Base-by-base conservation (phyloP, 2,888 invertebrate species). In the Lasioglossum calceatum region DNA sequence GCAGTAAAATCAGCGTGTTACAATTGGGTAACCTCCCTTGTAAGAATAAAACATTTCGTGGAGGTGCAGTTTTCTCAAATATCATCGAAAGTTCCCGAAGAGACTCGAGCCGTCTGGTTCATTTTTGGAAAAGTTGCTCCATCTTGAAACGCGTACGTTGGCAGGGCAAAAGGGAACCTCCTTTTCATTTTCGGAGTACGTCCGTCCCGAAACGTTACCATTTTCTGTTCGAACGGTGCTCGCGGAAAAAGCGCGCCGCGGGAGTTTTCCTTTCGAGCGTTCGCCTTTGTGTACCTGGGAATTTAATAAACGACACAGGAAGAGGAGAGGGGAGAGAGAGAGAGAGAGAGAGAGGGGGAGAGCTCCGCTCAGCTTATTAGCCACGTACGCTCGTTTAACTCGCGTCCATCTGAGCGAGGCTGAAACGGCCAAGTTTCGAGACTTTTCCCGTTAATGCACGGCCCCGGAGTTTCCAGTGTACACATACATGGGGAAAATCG, bases 321-420 rank as follows among this genome's bases (percentile, higher is more conserved):
- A n/a, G 70, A 70, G 23, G 23, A 42, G 10, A 42, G 39, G 39
- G 23, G 50, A 54, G 8, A 39, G 32, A 67, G 70, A 39, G 23
- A 1, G 67, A 8, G 36, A 39, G 67, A 70, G 70, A 39, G 27
- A 27, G 27, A 27, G 27, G 0, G 27, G 27, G 27, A 27, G 23
- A 50, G 58, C 72, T 58, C 58, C 39, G 80, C 42, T 50, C 80
- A 44, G 86, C 87, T 86, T 86, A 87, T 87, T 87, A 82, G 79
- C 87, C 79, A 79, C 86, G 86, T 82, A 86, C 72, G 72, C 75
- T 76, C 78, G 85, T 79, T 85, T 85, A 85, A 81, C 86, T 79
- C 78, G 47, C 74, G 72, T 74, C 86, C 73, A 39, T 72, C 27
- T 67, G 73, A 58, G 75, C 74, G 77, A 77, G 70, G 74, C 54